Conservation (phyloP, 2,797 vertebrate genomes). For the Odontamblyopus rebecca region DNA sequence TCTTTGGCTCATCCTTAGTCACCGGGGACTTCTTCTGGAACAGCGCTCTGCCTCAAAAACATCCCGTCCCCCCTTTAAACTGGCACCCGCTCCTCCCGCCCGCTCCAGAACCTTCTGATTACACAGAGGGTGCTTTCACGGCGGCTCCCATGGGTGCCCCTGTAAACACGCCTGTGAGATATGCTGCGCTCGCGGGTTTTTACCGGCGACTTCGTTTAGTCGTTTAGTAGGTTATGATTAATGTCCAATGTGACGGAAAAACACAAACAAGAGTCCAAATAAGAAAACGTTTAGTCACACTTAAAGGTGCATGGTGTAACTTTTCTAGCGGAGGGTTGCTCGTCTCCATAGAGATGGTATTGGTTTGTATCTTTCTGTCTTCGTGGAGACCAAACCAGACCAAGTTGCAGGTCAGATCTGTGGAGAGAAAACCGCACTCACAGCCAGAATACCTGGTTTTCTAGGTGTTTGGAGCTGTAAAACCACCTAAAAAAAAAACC, state of each 20-base stretch:
- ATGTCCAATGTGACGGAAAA: slow-evolving; percentile 49
- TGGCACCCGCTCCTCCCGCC: slow-evolving; percentile 42
- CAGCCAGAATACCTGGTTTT: too few species aligned
- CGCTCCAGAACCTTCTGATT: slow-evolving; percentile 64
- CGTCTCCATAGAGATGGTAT: too few species aligned
- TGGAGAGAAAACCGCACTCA: too few species aligned
- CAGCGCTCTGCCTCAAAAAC: slow-evolving; percentile 28
- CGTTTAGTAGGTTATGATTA: slow-evolving; percentile 66
- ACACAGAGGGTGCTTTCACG: slow-evolving; percentile 68
- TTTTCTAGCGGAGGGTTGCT: too few species aligned
- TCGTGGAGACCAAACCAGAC: too few species aligned
- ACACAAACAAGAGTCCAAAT: slow-evolving; percentile 50
- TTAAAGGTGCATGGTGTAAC: background rate
- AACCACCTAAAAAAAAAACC: too few species aligned
- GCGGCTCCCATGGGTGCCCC: slow-evolving; percentile 41
- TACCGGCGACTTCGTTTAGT: slow-evolving; percentile 51
- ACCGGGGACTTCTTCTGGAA: slow-evolving; percentile 37
- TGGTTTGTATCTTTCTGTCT: too few species aligned
- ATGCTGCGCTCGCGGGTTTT: slow-evolving; percentile 26
- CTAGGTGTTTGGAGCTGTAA: too few species aligned
- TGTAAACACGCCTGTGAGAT: slow-evolving; percentile 49
- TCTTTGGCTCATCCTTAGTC: slow-evolving; percentile 38
- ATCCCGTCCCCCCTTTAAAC: slow-evolving; percentile 22
- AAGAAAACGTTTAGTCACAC: slow-evolving; percentile 46
- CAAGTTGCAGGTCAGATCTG: too few species aligned